Evolutionary conservation across 2,888 invertebrate species (phyloP).

Genomic region (Alloplasta piceator): DNA sequence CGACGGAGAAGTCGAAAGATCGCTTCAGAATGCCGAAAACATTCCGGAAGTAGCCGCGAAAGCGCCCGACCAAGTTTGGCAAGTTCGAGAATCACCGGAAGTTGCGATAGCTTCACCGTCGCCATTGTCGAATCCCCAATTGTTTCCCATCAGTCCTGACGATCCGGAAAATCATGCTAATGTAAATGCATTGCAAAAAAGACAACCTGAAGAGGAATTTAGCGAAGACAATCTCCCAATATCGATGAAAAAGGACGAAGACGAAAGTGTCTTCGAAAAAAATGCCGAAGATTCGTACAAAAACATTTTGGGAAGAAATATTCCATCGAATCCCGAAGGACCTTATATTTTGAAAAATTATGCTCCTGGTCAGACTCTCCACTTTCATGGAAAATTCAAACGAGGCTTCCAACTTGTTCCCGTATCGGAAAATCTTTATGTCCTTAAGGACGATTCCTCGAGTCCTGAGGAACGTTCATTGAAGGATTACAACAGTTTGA

Average conservation of each 20-base stretch:
- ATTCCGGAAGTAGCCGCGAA: not conserved
- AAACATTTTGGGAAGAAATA: not conserved
- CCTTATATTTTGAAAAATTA: conserved; percentile 40
- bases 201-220: not conserved
- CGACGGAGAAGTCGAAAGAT: not conserved
- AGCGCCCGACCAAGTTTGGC: conserved; percentile 42
- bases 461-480: not conserved
- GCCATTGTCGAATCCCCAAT: not conserved
- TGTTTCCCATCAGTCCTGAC: not conserved
- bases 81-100: conserved; percentile 38
- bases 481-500: conserved; percentile 24
- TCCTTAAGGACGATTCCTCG: conserved; percentile 58
- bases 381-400: conserved; percentile 53
- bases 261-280: not conserved
- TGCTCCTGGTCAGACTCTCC: conserved; percentile 28
- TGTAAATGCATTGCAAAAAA: not conserved
- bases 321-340: not conserved
- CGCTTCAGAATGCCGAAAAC: not conserved
- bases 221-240: not conserved
- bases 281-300: not conserved
- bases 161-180: conserved; percentile 12
- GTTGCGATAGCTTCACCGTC: conserved; percentile 16
- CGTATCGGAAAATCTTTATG: conserved; percentile 64
- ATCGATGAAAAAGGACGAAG: not conserved
- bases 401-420: conserved; percentile 68